These are phyloP conservation scores for Macrochelys suwanniensis DNA, from an alignment of 2,797 vertebrate species.

Conservation along the genomic window DNA sequence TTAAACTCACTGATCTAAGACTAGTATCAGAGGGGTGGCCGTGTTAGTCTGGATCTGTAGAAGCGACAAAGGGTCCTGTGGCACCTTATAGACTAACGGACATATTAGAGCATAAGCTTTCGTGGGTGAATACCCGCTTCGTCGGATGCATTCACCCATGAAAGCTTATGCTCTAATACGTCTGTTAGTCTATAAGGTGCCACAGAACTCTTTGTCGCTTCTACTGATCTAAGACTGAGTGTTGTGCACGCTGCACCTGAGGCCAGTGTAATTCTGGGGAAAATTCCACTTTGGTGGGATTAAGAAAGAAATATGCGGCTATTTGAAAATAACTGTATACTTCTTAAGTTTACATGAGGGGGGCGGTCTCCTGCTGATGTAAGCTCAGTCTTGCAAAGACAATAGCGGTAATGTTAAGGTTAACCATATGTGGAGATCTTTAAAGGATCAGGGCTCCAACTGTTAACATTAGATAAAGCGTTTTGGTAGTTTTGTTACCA, in stretches of 20 bases:
- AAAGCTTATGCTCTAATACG: no score
- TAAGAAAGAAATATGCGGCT: neutral
- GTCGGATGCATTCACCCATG: no score
- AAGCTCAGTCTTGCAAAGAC: neutral
- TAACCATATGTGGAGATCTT: neutral
- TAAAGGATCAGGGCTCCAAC: neutral
- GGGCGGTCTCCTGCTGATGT: neutral
- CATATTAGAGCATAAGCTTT: no score
- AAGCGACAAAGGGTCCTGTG: no score
- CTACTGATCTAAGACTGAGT: neutral
- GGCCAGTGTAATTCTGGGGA: neutral
- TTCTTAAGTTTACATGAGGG: constrained; percentile 13
- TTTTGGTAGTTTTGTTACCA: neutral
- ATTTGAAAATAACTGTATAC: neutral
- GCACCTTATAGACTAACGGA: no score
- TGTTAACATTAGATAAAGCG: rapidly evolving
- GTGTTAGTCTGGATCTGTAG: no score
- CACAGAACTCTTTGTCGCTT: no score
- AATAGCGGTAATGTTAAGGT: neutral
- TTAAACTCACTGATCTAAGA: neutral
- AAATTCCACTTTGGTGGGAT: neutral
- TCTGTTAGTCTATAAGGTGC: no score
- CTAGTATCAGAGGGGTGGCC: no score
- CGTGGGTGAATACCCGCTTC: no score
- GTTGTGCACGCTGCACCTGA: neutral